Percentiles rank a stretch among this genome's conserved stretches.
Evolutionary conservation across 2,797 vertebrate species (phyloP).

Genomic region (Tangara arthus): DNA sequence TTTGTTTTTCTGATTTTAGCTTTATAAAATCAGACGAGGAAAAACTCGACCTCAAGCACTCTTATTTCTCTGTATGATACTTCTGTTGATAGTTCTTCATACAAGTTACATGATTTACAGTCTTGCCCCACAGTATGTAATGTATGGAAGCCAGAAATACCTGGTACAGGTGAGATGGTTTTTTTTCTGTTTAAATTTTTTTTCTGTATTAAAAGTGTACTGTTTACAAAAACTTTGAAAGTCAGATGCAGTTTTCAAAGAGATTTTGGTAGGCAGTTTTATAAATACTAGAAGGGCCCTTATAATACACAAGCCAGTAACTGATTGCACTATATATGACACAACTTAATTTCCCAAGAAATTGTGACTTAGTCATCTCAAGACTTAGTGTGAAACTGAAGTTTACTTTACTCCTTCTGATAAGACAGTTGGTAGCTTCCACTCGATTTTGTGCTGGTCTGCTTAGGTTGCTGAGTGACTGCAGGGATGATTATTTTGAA

Average conservation of each 20-base stretch:
- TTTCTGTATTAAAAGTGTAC: not conserved
- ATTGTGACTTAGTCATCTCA: not conserved
- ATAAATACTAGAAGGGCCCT: not conserved
- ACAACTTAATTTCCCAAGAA: not conserved
- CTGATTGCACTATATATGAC: not conserved
- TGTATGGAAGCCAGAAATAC: constrained; percentile 99
- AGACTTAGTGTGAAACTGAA: not conserved
- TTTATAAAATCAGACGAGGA: constrained; percentile 94
- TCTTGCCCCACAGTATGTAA: constrained; percentile 96
- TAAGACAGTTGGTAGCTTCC: not conserved
- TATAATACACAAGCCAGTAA: not conserved
- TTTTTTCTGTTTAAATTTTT: not conserved
- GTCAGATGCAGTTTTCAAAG: not conserved
- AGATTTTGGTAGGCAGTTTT: not conserved
- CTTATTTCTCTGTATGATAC: constrained; percentile 97
- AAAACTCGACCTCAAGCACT: constrained; percentile 95
- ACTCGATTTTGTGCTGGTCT: not conserved
- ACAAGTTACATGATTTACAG: constrained; percentile 99
- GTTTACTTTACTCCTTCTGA: not conserved
- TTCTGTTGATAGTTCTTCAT: constrained; percentile 95
- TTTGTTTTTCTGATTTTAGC: constrained; percentile 71
- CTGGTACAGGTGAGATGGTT: constrained; percentile 82
- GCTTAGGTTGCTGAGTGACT: not conserved
- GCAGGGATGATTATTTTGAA: not conserved
- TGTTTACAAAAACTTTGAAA: not conserved